Evolutionary conservation across 1,140 invertebrate genomes (phyloP).

Genomic region (Nasonia vitripennis): DNA sequence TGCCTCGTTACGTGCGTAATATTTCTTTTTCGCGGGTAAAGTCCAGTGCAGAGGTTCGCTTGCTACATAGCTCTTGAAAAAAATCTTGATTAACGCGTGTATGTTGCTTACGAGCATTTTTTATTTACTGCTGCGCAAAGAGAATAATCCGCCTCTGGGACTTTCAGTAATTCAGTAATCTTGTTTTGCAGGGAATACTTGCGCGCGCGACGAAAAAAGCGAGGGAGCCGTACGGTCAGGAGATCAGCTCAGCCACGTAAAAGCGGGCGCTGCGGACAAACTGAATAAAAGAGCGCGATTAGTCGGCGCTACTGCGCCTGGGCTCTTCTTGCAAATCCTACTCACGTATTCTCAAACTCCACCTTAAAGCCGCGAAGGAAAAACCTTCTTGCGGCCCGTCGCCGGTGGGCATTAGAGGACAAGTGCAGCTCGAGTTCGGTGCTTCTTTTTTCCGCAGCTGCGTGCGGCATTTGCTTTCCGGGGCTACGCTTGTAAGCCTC

Average conservation of each 20-base stretch:
- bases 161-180: background rate
- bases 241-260: no score
- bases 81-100: background rate
- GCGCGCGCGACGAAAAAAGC: background rate
- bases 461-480: no score
- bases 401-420: background rate
- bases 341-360: conserved; percentile 18
- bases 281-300: conserved; percentile 16
- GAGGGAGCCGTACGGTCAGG: background rate
- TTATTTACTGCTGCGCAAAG: background rate
- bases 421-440: background rate
- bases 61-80: background rate
- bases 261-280: background rate
- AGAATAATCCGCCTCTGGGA: conserved; percentile 12
- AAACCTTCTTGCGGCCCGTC: background rate
- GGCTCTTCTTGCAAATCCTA: conserved; percentile 17
- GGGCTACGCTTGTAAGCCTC: no score
- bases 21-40: background rate
- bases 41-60: background rate
- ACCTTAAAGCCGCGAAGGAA: background rate
- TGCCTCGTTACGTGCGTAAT: background rate
- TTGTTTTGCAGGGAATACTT: background rate
- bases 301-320: background rate
- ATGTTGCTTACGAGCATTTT: background rate
- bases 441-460: background rate